These are phyloP conservation scores for Lepus europaeus DNA, from an alignment of 2,113 vertebrate genomes.

Conservation along the genomic window DNA sequence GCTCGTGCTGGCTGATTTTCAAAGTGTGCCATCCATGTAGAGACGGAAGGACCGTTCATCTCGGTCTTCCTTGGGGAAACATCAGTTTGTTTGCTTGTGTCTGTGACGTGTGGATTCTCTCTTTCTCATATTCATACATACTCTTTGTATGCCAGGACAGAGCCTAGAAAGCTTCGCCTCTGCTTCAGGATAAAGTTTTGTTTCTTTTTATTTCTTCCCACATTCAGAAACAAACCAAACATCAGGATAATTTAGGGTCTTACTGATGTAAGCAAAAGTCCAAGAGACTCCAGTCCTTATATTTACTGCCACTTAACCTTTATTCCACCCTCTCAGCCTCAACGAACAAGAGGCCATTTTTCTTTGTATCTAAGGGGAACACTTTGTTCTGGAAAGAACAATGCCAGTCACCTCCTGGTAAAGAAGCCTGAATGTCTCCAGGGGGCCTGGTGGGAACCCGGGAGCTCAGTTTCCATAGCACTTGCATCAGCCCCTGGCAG, in stretches of 20 bases:
- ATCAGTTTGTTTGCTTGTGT: not conserved
- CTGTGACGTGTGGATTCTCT: accelerated
- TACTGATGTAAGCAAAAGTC: conserved; percentile 33
- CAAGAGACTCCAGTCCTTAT: not conserved
- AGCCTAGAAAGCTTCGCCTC: not conserved
- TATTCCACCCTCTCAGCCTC: not conserved
- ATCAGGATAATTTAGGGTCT: conserved; percentile 40
- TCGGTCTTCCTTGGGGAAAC: not conserved
- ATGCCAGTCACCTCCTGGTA: conserved; percentile 8
- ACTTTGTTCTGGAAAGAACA: conserved; percentile 54
- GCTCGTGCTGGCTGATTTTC: not conserved
- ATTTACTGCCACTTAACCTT: conserved; percentile 39
- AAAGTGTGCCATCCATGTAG: not conserved
- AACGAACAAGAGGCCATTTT: conserved; percentile 1
- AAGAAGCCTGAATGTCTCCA: not conserved
- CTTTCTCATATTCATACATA: not conserved
- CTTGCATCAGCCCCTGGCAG: not conserved
- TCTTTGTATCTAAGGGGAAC: conserved; percentile 30
- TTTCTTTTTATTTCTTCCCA: conserved; percentile 39
- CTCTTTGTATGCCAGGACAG: not conserved
- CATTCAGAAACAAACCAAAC: conserved; percentile 8
- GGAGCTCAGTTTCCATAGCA: conserved; percentile 36
- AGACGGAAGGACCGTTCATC: not conserved
- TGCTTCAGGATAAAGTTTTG: not conserved
- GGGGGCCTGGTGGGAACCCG: not conserved